Evolutionary conservation across 1,140 invertebrate species (phyloP), one percentile per base, ranked within the genome.

Genomic region (Bombus fervidus): DNA sequence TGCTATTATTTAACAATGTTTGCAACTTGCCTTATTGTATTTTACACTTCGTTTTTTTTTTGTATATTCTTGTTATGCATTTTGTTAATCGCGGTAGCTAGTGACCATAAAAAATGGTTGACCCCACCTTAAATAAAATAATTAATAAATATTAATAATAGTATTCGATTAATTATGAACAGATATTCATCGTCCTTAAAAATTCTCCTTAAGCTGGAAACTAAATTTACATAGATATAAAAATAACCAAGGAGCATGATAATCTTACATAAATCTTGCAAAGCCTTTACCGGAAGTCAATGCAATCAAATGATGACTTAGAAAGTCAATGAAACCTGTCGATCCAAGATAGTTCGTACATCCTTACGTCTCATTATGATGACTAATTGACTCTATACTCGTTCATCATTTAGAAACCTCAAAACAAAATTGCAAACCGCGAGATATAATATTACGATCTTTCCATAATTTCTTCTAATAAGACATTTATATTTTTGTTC

Each of bases 301-400:
- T 81, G 81, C 76, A 88, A 86, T 81, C 84, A 80, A 69, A 73
- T 28, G 71, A 83, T 86, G 64, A 89, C 68, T 80, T 81, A 68
- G 64, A 86, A 84, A 89, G 77, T 86, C 81, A 73, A 81, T 64
- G 37, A 68, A 86, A 86, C 15, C 77, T 43, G 37, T 43, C 69
- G 59, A 83, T 83, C 64, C 75, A 69, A 47, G 25, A 79, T 53
- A 71, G 3, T 37, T 43, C 25, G 69, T 81, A 57, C 74, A 79
- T 86, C 64, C 76, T 83, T 66, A 64, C 18, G n/a, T 68, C 43
- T 88, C 43, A 72, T 87, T 74, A 77, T 78, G 64, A 77, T 74
- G 64, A 62, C 53, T 89, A 86, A 89, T 71, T 86, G 41, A 39
- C 53, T 53, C 28, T 47, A 43, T 43, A 39, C 47, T 59, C 64